Evolutionary conservation across 2,797 vertebrate species (phyloP).

Genomic region (Calcarius lapponicus): DNA sequence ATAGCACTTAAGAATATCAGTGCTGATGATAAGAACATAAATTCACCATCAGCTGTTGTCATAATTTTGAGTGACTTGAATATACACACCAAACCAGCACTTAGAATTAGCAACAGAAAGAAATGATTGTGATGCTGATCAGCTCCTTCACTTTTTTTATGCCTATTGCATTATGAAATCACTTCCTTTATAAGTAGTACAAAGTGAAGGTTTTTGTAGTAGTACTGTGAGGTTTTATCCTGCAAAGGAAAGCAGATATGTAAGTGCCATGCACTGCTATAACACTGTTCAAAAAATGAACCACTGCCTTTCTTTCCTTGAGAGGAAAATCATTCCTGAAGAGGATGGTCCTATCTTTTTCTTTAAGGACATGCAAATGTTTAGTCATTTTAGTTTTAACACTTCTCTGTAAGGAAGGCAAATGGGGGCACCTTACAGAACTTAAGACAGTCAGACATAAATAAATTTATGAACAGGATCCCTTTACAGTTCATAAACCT

Average conservation of each 20-base stretch:
- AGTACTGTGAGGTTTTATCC: not conserved
- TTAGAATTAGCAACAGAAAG: not conserved
- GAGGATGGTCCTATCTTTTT: not conserved
- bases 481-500: not conserved
- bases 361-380: not conserved
- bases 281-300: not conserved
- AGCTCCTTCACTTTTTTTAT: not conserved
- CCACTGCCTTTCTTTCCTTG: not conserved
- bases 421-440: not conserved
- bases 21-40: not conserved
- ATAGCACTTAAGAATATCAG: not conserved
- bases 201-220: not conserved
- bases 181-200: not conserved
- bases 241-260: not conserved
- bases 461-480: not conserved
- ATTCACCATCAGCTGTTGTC: not conserved
- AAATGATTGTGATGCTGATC: not conserved
- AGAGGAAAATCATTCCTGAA: not conserved
- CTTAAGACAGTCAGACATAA: not conserved
- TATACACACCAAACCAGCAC: not conserved
- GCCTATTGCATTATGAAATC: not conserved
- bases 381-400: not conserved
- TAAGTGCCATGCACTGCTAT: not conserved
- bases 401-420: not conserved
- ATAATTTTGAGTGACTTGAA: not conserved